Conservation (phyloP, 2,888 invertebrate genomes). For the Tetranychus piercei region DNA sequence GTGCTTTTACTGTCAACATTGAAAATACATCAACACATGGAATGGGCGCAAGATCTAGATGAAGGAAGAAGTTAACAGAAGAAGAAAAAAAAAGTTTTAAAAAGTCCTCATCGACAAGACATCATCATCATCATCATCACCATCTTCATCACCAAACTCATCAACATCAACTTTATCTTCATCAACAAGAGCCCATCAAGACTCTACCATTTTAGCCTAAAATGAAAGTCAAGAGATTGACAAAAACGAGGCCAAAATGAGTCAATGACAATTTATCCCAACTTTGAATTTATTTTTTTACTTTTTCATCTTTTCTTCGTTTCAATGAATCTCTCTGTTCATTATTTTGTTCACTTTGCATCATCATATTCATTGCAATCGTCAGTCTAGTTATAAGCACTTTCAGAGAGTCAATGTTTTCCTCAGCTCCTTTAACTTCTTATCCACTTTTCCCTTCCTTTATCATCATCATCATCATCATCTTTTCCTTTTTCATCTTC, state of each 20-base stretch:
- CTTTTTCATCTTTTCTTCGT: neutral
- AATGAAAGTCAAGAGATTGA: neutral
- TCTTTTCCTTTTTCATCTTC: neutral
- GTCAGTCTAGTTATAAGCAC: neutral
- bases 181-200: neutral
- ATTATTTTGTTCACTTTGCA: neutral
- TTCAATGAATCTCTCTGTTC: slow-evolving; percentile 1
- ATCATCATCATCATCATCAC: neutral
- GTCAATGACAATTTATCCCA: neutral
- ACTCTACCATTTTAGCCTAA: no score
- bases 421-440: neutral
- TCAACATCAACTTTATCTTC: neutral
- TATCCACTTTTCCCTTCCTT: neutral
- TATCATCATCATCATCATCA: neutral
- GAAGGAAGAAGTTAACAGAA: no score
- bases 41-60: no score
- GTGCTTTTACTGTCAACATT: neutral
- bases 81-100: no score
- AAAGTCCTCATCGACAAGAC: neutral
- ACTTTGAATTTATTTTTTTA: neutral
- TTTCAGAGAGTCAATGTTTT: neutral
- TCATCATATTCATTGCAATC: neutral
- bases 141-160: neutral
- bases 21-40: neutral
- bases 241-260: neutral